These are phyloP conservation scores for Masnerella sp. DNA, from an alignment of 2,888 invertebrate genomes.

Conservation along the genomic window DNA sequence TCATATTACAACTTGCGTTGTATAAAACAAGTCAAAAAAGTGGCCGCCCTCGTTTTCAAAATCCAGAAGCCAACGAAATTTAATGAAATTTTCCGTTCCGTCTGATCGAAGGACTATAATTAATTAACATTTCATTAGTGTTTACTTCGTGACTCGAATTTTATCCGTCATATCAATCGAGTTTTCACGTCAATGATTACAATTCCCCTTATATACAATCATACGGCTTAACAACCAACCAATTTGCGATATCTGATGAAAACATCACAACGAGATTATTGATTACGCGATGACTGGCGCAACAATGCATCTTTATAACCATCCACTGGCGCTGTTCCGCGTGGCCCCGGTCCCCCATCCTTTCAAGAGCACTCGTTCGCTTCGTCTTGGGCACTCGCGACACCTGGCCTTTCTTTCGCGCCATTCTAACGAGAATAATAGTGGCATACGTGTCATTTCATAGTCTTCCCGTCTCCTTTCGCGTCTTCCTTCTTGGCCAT, in stretches of 20 bases:
- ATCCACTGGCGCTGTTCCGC: slow-evolving; percentile 26
- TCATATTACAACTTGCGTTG: not conserved
- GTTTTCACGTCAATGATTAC: slow-evolving; percentile 8
- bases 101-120: not conserved
- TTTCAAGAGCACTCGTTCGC: slow-evolving; percentile 32
- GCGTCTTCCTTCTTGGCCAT: slow-evolving; percentile 53
- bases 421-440: slow-evolving; percentile 53
- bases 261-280: slow-evolving; percentile 41
- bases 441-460: slow-evolving; percentile 59
- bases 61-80: not conserved
- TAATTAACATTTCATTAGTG: not conserved
- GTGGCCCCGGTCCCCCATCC: slow-evolving; percentile 29
- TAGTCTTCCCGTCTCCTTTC: slow-evolving; percentile 51
- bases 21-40: not conserved
- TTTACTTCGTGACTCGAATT: not conserved
- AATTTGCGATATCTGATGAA: slow-evolving; percentile 35
- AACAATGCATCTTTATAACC: slow-evolving; percentile 39
- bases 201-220: slow-evolving; percentile 6
- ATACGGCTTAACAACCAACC: slow-evolving; percentile 22
- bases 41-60: too few relatives aligned
- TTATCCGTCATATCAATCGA: slow-evolving; percentile 18
- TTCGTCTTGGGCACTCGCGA: slow-evolving; percentile 48
- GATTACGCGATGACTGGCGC: slow-evolving; percentile 41
- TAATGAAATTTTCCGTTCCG: not conserved
- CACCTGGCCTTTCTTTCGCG: slow-evolving; percentile 56